Conservation (phyloP, 1,140 invertebrate species). For the Lycorma delicatula region DNA sequence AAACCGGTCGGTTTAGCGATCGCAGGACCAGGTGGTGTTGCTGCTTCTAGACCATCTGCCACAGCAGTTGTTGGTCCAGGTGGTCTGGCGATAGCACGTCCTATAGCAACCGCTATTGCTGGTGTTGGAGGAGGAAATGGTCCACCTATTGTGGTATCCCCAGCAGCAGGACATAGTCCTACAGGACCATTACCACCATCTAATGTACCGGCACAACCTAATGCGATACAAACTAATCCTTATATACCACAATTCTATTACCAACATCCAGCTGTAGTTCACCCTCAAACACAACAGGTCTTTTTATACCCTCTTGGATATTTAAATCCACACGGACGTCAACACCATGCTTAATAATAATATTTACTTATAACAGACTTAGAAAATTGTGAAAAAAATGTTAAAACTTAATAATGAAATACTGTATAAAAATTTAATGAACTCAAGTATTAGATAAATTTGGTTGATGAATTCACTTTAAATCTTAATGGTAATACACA, state of each 20-base stretch:
- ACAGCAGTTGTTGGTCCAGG: slow-evolving; percentile 55
- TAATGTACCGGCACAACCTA: slow-evolving; percentile 21
- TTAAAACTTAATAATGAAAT: too few relatives aligned
- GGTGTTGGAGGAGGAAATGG: slow-evolving; percentile 41
- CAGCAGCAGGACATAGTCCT: slow-evolving; percentile 38
- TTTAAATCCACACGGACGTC: too few relatives aligned
- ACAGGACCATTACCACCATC: slow-evolving; percentile 26
- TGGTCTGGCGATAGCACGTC: slow-evolving; percentile 54
- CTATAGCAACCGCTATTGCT: slow-evolving; percentile 59
- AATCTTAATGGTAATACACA: too few relatives aligned
- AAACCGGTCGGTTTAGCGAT: slow-evolving; percentile 53
- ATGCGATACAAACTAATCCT: not conserved
- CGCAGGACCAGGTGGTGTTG: slow-evolving; percentile 47
- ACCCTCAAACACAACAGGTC: not conserved
- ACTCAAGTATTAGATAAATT: too few relatives aligned
- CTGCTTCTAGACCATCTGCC: slow-evolving; percentile 54
- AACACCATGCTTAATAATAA: too few relatives aligned
- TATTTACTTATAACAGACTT: too few relatives aligned
- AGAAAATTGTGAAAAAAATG: too few relatives aligned
- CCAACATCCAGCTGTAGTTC: not conserved
- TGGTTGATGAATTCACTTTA: too few relatives aligned
- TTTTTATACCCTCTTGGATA: not conserved
- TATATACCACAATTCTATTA: too few relatives aligned
- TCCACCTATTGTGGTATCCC: slow-evolving; percentile 30
- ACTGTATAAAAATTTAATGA: too few relatives aligned